phyloP scores from a whole-genome alignment of 1,140 invertebrate genomes.

The Chrysomallon squamiferum region DNA sequence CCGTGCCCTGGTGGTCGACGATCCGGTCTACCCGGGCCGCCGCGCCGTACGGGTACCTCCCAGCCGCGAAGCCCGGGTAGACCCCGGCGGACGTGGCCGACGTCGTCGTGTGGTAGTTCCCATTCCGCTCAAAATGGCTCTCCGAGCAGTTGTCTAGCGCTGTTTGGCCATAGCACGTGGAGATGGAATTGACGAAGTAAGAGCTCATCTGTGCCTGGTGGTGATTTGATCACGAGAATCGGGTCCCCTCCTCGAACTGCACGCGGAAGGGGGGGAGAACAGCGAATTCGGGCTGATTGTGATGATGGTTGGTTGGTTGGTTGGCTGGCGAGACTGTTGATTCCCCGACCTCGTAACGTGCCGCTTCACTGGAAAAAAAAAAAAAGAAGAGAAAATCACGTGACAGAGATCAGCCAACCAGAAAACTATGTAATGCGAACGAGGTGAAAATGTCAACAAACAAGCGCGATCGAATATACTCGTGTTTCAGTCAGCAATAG shows the following conservation, averaged over 20 bases:
- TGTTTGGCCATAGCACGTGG: constrained; percentile 56
- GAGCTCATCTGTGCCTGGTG: constrained; percentile 51
- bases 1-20: constrained; percentile 39
- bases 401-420: no score
- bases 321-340: no score
- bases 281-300: no score
- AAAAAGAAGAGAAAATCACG: no score
- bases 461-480: no score
- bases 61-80: constrained; percentile 42
- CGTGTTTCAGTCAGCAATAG: no score
- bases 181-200: constrained; percentile 59
- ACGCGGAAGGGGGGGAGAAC: no score
- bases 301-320: no score
- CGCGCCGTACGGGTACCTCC: constrained; percentile 31
- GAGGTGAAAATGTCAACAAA: no score
- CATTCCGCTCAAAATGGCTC: constrained; percentile 42
- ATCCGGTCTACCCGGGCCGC: constrained; percentile 36
- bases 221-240: constrained; percentile 52
- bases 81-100: constrained; percentile 35
- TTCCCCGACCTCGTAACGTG: no score
- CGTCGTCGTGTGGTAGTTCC: constrained; percentile 39
- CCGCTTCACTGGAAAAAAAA: no score
- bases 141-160: constrained; percentile 51
- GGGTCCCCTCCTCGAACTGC: constrained; percentile 27
- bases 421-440: no score